Base-by-base conservation (phyloP, 2,113 vertebrate species). In the Fukomys damarensis region DNA sequence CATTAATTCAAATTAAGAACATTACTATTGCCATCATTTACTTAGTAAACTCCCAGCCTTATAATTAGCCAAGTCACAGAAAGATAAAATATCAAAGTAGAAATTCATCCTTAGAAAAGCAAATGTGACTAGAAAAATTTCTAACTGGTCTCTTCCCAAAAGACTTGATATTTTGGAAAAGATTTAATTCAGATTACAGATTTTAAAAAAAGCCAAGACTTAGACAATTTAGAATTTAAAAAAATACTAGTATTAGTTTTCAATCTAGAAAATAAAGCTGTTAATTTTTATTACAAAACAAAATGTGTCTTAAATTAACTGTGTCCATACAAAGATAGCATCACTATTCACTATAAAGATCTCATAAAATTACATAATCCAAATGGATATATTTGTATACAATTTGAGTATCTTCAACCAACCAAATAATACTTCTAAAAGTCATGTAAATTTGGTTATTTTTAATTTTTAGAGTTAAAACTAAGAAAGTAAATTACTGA, bases 381-480 rank as follows among this genome's bases (percentile, higher is more conserved):
- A 91, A 79, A 35, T 61, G 26, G 35, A 76, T 59, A 28, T 74
- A 77, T 56, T 49, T 89, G 12, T 86, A 82, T 32, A 91, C 17
- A 95, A 88, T 72, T 63, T 93, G 66, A 89, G 49, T 86, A 28
- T 81, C 76, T 90, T 89, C 52, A 83, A 72, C 35, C 8, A 61
- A 92, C 30, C 4, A 61, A 94, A 72, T 56, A 54, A 91, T 76
- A 68, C 41, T 49, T 89, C 1, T 2, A 94, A 61, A 92, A 84
- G 58, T 93, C 20, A 82, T 5, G 6, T 20, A 63, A 20, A 84
- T 82, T 61, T 41, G 49, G 20, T 79, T 52, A 91, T 63, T 77
- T 83, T 82, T 70, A 63, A 81, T 30, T 97, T 95, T 96, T 41
- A 91, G 74, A 92, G 80, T 92, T 87, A 89, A 96, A 93, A 65